Percentiles rank a stretch among this genome's conserved stretches.
Evolutionary conservation across 2,888 invertebrate species (phyloP).

Genomic region (Chydorus sphaericus): DNA sequence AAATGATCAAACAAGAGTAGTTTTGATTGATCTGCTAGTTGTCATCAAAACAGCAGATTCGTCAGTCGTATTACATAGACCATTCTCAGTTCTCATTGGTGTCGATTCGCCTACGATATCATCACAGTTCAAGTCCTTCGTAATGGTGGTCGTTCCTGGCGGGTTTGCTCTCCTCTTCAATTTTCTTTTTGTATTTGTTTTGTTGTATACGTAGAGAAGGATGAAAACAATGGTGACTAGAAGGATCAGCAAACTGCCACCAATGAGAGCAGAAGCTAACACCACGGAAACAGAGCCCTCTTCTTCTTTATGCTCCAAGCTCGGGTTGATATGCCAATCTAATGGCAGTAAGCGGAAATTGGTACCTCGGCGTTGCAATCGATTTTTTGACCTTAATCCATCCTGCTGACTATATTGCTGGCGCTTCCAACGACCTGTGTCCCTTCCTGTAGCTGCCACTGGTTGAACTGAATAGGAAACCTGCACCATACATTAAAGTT

Average conservation of each 20-base stretch:
- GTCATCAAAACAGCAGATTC: too few relatives aligned
- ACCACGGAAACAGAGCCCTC: neutral
- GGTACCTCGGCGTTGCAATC: neutral
- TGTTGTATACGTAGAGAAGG: neutral
- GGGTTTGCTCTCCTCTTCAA: neutral
- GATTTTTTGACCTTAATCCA: too few relatives aligned
- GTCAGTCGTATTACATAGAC: too few relatives aligned
- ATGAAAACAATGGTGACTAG: conserved; percentile 2
- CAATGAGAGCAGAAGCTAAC: neutral
- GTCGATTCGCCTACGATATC: neutral
- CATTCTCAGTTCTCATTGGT: neutral
- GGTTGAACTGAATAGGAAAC: neutral
- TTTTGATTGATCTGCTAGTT: neutral
- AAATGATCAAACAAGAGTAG: neutral
- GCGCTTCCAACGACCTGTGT: neutral
- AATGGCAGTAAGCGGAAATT: neutral
- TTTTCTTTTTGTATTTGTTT: neutral
- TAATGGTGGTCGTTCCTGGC: neutral
- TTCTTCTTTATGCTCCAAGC: neutral
- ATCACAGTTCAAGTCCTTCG: neutral
- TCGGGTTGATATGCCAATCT: neutral
- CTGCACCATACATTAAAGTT: neutral
- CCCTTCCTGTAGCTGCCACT: neutral
- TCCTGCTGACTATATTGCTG: too few relatives aligned
- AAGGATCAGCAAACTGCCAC: neutral